Base-by-base conservation (phyloP, 2,888 invertebrate species). In the Sepiola atlantica region DNA sequence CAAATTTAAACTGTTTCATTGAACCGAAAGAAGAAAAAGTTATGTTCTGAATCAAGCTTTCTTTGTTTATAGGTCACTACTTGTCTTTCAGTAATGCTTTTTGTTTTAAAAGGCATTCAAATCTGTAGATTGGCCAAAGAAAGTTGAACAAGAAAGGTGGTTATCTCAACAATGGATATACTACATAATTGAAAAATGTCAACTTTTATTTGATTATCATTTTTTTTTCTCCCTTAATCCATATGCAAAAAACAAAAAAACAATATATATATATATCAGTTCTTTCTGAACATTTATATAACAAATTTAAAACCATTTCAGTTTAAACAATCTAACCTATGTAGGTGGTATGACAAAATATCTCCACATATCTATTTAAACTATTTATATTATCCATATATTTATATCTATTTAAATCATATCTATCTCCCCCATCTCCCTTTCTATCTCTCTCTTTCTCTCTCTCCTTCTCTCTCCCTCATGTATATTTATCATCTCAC, bases 341-440 rank as follows among this genome's bases (percentile, higher is more conserved):
- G 77, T 77, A 77, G 77, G 77, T 77, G 77, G 77, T 77, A 77
- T 77, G 77, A 77, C 92, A 92, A 54, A 92, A 92, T 55, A 92
- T 92, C 92, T 92, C 92, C 92, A 92, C 92, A 92, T 92, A 92
- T 92, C 92, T 92, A 92, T 92, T 55, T 92, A 45, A 54, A 92
- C 45, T 55, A 35, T 92, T 55, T 77, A 77, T 77, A 77, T 77
- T 77, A 77, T 77, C 77, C 77, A 77, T 77, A 77, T 92, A 92
- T 92, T 92, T 92, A 92, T 92, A 92, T 55, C 92, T 92, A 92
- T 92, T 92, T 92, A 92, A 54, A 92, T 92, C 92, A 77, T 45
- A 45, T 45, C 45, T 45, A 45, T 45, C 45, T 45, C 45, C 45
- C 45, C 45, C 45, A 4, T 8, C 8, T 45, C 45, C 8, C 45